Evolutionary conservation across 2,797 vertebrate genomes (phyloP).

Genomic region (Lophura swinhoii): DNA sequence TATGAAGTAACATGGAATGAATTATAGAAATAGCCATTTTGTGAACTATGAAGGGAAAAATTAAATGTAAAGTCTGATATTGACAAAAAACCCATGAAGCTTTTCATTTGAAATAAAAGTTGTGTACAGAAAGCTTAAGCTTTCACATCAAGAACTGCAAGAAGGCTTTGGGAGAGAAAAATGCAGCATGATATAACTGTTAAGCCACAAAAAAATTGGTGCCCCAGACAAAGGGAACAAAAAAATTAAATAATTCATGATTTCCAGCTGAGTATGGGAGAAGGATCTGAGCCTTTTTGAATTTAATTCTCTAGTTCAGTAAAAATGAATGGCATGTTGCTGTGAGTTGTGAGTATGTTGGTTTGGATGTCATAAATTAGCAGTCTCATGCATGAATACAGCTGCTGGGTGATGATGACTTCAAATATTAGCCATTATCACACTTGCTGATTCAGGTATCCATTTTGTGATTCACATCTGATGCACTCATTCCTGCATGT

Average conservation of each 20-base stretch:
- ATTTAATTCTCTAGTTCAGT: conserved; percentile 56
- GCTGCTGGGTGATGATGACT: conserved; percentile 41
- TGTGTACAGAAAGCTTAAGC: conserved; percentile 43
- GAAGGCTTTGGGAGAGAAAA: conserved; percentile 46
- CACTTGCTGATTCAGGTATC: background rate
- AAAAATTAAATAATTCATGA: conserved; percentile 76
- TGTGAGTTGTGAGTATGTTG: conserved; percentile 35
- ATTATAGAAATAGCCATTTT: conserved; percentile 67
- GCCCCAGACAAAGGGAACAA: conserved; percentile 55
- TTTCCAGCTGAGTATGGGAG: conserved; percentile 44
- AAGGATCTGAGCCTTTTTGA: conserved; percentile 51
- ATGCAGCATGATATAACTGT: conserved; percentile 56
- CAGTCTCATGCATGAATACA: background rate
- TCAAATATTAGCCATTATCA: background rate
- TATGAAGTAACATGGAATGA: conserved; percentile 63
- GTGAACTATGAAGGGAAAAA: conserved; percentile 71
- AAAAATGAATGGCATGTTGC: conserved; percentile 46
- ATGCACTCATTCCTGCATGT: background rate
- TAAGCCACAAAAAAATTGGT: conserved; percentile 37
- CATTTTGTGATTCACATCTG: background rate
- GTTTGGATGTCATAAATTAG: conserved; percentile 37
- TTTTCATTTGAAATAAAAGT: conserved; percentile 67
- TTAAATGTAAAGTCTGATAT: conserved; percentile 68
- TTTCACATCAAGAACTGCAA: conserved; percentile 53
- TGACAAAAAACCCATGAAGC: conserved; percentile 52